Evolutionary conservation across 2,113 vertebrate genomes (phyloP).

Genomic region (Podocnemis expansa): DNA sequence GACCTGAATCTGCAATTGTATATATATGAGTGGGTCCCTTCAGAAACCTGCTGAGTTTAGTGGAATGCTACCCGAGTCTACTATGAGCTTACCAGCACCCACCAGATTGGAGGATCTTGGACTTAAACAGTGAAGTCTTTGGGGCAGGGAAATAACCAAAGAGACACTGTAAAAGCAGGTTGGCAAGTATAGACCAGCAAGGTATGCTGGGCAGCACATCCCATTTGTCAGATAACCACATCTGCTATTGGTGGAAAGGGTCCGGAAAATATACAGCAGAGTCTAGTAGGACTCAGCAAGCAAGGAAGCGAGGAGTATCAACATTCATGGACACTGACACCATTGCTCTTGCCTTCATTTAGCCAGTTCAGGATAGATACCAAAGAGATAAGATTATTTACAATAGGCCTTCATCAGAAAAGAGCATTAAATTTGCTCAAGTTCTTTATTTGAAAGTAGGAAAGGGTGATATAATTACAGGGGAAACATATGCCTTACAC

Average conservation of each 20-base stretch:
- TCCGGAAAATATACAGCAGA: conserved; percentile 48
- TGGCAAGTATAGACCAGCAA: background rate
- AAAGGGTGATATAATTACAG: background rate
- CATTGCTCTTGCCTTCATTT: background rate
- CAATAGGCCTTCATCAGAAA: background rate
- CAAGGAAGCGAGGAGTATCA: background rate
- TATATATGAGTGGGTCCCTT: fast-evolving
- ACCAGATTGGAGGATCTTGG: background rate
- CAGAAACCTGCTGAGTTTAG: background rate
- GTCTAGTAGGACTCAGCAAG: background rate
- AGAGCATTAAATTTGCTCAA: fast-evolving
- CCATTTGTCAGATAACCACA: conserved; percentile 63
- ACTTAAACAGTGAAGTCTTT: background rate
- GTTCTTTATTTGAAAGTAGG: background rate
- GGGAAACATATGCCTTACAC: background rate
- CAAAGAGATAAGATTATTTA: conserved; percentile 6
- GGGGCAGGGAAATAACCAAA: background rate
- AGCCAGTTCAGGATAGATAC: background rate
- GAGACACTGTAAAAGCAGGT: background rate
- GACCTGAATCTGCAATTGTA: background rate
- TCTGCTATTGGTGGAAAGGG: conserved; percentile 59
- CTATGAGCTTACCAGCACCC: background rate
- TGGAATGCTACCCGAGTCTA: background rate
- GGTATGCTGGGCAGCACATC: conserved; percentile 6
- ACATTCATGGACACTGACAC: background rate